Evolutionary conservation across 2,113 vertebrate genomes (phyloP), one percentile per base, ranked within the genome.

Genomic region (Neogobius melanostomus): DNA sequence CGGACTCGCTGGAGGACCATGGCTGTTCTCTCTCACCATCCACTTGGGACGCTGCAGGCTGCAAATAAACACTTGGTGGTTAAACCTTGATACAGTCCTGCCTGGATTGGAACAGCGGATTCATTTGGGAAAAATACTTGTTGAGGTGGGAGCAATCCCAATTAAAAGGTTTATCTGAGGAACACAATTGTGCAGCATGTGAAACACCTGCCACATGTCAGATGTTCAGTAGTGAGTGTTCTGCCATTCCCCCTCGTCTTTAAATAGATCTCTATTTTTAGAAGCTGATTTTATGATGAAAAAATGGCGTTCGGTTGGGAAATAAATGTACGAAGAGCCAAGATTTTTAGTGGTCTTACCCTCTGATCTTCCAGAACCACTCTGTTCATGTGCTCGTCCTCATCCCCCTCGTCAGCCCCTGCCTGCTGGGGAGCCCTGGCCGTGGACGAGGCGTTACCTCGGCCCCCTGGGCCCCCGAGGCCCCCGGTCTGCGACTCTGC

Each of bases 391-490:
- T 93, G 92, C 74, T 93, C 93, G 73, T 95, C 93, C 72, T 95
- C 96, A 28, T 91, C 91, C 5, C 81, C 91, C 77, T 91, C 91
- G 75, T 91, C 90, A 60, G 87, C 95, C 91, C 53, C 53, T 54
- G 95, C 95, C 95, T 94, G 96, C 93, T 97, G 96, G 92, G 98
- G 94, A 64, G 89, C 93, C 91, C 95, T 94, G 92, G 94, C 94
- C 86, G 91, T 77, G 79, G 89, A 90, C 86, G 95, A 94, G 94
- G 95, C 92, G 91, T 97, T 98, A 95, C 96, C 96, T 96, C 94
- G 92, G 90, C 93, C 91, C 87, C 86, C 91, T 87, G 95, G 93
- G 79, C 94, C 93, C 95, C 91, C 85, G 95, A 93, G 80, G 94
- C 93, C 87, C 95, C 95, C 82, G 93, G 95, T 88, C 94, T 94